A percentile compares a stretch with the other conserved stretches of the same genome.
Evolutionary conservation across 1,140 invertebrate genomes (phyloP).

Genomic region (Atta colombica): DNA sequence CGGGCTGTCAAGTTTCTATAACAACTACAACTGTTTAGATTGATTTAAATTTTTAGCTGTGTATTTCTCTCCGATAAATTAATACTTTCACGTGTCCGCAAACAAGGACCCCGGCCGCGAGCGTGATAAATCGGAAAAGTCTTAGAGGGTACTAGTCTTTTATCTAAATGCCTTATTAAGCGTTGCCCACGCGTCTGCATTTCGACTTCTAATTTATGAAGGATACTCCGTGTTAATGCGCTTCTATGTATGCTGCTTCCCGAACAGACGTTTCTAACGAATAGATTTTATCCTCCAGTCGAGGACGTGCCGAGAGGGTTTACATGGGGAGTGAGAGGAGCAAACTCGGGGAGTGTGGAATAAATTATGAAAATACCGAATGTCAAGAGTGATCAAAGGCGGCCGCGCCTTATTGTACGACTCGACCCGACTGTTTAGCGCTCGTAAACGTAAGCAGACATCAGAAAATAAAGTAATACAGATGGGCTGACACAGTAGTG

Average conservation of each 20-base stretch:
- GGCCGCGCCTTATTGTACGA: slow-evolving; percentile 78
- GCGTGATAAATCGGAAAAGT: slow-evolving; percentile 73
- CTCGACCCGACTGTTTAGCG: slow-evolving; percentile 70
- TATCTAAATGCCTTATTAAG: slow-evolving; percentile 77
- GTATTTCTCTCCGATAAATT: slow-evolving; percentile 38
- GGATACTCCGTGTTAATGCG: slow-evolving; percentile 71
- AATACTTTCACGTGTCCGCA: slow-evolving; percentile 57
- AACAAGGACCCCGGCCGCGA: slow-evolving; percentile 50
- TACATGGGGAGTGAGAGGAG: slow-evolving; percentile 21
- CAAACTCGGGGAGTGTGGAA: slow-evolving; percentile 69
- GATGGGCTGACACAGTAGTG: slow-evolving; percentile 52
- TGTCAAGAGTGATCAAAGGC: slow-evolving; percentile 82
- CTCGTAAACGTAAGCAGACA: slow-evolving; percentile 68
- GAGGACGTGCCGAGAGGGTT: background rate
- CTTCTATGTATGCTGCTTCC: slow-evolving; percentile 60
- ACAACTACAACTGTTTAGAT: background rate
- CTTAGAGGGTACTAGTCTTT: slow-evolving; percentile 41
- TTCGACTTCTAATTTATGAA: slow-evolving; percentile 76
- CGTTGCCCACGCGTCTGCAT: slow-evolving; percentile 71
- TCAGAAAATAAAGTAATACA: slow-evolving; percentile 70
- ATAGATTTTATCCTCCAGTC: slow-evolving; percentile 69
- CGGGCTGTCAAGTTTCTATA: background rate
- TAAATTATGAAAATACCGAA: slow-evolving; percentile 82
- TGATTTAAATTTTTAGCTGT: slow-evolving; percentile 31
- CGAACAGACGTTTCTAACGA: slow-evolving; percentile 66